phyloP scores from a whole-genome alignment of 1,140 invertebrate genomes.

The Diabrotica undecimpunctata region DNA sequence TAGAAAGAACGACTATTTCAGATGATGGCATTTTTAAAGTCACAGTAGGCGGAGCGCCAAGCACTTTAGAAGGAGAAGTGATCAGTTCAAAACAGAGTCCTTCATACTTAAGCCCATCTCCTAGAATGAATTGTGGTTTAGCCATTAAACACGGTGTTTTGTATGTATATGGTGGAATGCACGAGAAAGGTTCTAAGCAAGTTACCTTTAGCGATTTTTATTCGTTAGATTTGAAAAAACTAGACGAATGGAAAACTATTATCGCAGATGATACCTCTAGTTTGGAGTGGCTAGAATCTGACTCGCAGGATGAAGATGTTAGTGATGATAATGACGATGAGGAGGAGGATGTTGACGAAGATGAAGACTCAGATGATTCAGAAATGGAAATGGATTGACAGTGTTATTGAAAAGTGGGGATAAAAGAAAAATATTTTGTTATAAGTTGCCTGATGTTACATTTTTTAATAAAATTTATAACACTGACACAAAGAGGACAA shows the following conservation, averaged over 20 bases:
- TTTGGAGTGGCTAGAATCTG: slow-evolving; percentile 75
- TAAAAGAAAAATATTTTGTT: no score
- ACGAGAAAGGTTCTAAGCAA: slow-evolving; percentile 79
- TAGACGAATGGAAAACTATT: slow-evolving; percentile 82
- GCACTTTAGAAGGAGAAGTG: slow-evolving; percentile 33
- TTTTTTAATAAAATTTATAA: no score
- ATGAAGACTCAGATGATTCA: slow-evolving; percentile 17
- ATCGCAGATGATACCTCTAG: slow-evolving; percentile 62
- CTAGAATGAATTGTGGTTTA: slow-evolving; percentile 78
- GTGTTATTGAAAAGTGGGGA: no score
- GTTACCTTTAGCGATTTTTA: slow-evolving; percentile 71
- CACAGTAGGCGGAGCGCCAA: slow-evolving; percentile 52
- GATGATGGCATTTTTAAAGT: slow-evolving; percentile 74
- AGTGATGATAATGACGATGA: slow-evolving; percentile 31
- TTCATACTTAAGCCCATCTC: slow-evolving; percentile 51
- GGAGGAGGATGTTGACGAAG: slow-evolving; percentile 22
- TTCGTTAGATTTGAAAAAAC: slow-evolving; percentile 70
- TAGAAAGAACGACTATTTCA: slow-evolving; percentile 42
- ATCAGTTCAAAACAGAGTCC: slow-evolving; percentile 1
- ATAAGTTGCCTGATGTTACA: no score
- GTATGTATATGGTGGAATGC: slow-evolving; percentile 81
- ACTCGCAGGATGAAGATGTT: slow-evolving; percentile 54
- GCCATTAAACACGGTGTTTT: slow-evolving; percentile 73
- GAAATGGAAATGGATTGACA: slow-evolving; percentile 28
- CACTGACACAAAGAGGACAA: no score